phyloP scores from a whole-genome alignment of 2,797 vertebrate genomes.

The Eremophila alpestris region DNA sequence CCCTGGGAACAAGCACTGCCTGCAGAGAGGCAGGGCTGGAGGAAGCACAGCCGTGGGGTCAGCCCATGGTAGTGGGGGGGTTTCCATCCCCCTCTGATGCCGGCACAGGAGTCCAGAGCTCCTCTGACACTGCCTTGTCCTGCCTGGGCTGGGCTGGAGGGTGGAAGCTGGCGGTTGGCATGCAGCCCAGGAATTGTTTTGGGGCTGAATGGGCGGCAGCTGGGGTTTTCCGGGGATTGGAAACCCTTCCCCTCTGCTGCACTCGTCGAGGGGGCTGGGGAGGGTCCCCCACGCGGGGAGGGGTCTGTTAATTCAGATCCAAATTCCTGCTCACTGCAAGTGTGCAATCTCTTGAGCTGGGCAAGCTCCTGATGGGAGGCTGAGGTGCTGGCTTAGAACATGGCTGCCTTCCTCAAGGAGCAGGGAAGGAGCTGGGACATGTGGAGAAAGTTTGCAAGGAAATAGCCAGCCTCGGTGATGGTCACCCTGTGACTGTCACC shows the following conservation, averaged over 20 bases:
- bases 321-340: not conserved
- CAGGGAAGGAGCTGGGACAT: not conserved
- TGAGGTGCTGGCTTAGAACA: not conserved
- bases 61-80: not conserved
- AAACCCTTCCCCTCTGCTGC: not conserved
- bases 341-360: fast-evolving
- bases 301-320: not conserved
- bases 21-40: not conserved
- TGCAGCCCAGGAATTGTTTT: constrained; percentile 59
- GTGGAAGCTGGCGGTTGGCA: not conserved
- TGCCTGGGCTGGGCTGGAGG: not conserved
- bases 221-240: constrained; percentile 44
- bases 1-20: not conserved
- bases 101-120: fast-evolving
- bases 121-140: not conserved
- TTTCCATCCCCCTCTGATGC: not conserved
- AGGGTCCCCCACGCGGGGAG: fast-evolving
- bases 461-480: not conserved
- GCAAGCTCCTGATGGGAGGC: not conserved
- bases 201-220: constrained; percentile 51
- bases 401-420: not conserved
- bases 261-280: not conserved
- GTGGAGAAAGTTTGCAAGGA: not conserved
- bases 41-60: not conserved
- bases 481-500: not conserved